Conservation (phyloP, 1,140 invertebrate species). For the Megalopta genalis region DNA sequence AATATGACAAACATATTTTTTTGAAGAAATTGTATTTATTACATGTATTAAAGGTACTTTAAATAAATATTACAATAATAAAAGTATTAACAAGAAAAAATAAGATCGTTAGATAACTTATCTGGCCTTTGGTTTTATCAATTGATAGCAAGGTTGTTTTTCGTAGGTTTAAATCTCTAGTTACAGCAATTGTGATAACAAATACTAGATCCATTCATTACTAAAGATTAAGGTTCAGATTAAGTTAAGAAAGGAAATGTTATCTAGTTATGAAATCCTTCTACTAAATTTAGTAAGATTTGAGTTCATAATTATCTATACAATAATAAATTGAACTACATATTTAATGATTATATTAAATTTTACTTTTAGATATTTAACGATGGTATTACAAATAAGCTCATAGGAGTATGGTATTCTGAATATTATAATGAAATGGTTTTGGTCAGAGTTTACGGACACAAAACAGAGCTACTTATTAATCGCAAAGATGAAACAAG, state of each 20-base stretch:
- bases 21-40: conserved; percentile 5
- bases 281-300: neutral
- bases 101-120: neutral
- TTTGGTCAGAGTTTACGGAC: conserved; percentile 94
- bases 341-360: neutral
- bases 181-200: neutral
- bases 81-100: neutral
- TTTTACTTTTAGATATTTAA: conserved; percentile 88
- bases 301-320: neutral
- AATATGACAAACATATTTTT: neutral
- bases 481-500: conserved; percentile 91
- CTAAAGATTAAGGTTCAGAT: neutral
- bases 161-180: neutral
- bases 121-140: conserved; percentile 13
- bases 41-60: neutral
- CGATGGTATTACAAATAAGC: conserved; percentile 96
- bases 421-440: conserved; percentile 85
- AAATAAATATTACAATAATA: neutral
- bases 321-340: neutral
- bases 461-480: conserved; percentile 95
- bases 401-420: conserved; percentile 87
- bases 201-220: neutral
- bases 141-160: neutral
- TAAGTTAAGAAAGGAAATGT: neutral
- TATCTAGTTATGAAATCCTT: neutral